Evolutionary conservation across 2,888 invertebrate genomes (phyloP), one percentile per base, ranked within the genome.

Genomic region (Lepas anatifera): DNA sequence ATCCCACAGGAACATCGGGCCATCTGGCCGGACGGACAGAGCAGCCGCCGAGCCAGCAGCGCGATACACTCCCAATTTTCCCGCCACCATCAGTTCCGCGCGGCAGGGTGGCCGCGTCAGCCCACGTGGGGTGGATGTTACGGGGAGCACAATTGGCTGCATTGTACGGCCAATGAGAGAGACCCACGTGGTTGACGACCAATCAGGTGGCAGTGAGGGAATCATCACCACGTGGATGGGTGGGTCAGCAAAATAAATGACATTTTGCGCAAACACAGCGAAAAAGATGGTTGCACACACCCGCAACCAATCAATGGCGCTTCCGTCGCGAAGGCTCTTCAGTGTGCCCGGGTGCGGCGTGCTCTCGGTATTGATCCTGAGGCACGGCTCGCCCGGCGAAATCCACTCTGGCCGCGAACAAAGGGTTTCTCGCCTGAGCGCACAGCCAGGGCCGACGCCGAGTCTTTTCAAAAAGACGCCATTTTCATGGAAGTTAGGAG

Each of bases 251-350:
- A 58, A 58, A 58, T 58, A 58, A 58, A 58, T 58, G 32, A 18
- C 58, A 58, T 58, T 58, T 58, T 58, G 58, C 35, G 58, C 58
- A 58, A 58, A 58, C n/a, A 58, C 58, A 58, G 32, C 35, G 25
- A n/a, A 58, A 58, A 58, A 58, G 58, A 32, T 58, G 58, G 58
- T 58, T 58, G 58, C 58, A 58, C 10, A 41, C 41, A 41, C n/a
- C n/a, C 58, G 58, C 58, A 58, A 35, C 58, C 58, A 58, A 58
- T 58, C 58, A 58, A 58, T 58, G 58, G 58, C 35, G 22, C 35
- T 58, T 32, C 22, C 22, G 32, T 8, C 22, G 8, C 22, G 18
- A n/a, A n/a, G n/a, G n/a, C n/a, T n/a, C n/a, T n/a, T n/a, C 58
- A 58, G 58, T 18, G 32, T 25, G 58, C 35, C 58, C 16, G 11